Conservation (phyloP, 2,797 vertebrate genomes). For the Catamblyrhynchus diadema region DNA sequence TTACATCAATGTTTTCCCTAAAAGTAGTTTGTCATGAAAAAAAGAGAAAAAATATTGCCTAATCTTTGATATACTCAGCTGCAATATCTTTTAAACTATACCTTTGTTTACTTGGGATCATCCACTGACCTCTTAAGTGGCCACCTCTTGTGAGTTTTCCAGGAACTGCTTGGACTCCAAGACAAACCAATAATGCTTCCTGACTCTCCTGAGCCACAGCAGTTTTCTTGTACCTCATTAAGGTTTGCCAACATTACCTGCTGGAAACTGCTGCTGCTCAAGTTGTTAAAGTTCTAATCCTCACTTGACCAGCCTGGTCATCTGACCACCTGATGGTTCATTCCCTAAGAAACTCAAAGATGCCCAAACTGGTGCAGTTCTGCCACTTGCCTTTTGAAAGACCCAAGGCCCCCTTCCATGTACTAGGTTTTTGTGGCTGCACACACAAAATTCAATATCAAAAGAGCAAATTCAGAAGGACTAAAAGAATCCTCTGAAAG, state of each 20-base stretch:
- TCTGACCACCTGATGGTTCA: neutral
- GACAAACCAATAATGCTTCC: accelerated
- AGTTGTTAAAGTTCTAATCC: neutral
- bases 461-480: neutral
- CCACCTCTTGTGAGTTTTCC: neutral
- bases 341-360: neutral
- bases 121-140: neutral
- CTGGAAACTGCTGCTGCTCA: neutral
- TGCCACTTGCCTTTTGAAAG: neutral
- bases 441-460: neutral
- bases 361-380: neutral
- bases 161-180: neutral
- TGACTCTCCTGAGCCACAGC: neutral
- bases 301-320: neutral
- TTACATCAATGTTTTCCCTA: neutral
- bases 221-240: neutral
- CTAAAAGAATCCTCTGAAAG: neutral
- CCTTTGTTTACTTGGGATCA: neutral
- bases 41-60: neutral
- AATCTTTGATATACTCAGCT: neutral
- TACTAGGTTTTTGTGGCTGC: neutral
- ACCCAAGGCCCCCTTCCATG: accelerated
- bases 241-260: accelerated
- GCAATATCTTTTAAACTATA: neutral
- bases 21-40: neutral